Evolutionary conservation across 2,888 invertebrate species (phyloP), one percentile per base, ranked within the genome.

Genomic region (Lacanobia wlatinum): DNA sequence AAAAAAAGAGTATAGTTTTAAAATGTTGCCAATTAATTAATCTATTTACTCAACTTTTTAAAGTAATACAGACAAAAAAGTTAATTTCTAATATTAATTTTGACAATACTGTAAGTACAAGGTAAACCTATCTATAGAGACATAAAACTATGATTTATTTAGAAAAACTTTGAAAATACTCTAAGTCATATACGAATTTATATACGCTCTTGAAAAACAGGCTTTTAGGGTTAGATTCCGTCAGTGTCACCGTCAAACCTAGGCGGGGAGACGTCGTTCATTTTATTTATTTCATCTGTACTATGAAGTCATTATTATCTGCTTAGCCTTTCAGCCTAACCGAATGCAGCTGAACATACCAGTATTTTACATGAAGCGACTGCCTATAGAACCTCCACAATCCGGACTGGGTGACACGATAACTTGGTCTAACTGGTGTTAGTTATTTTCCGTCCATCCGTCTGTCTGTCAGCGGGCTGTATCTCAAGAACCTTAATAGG

Each of bases 191-290:
- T 62, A 59, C 56, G 21, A 46, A 50, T 56, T 68, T 43, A 69
- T 77, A 81, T 81, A 81, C 80, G 80, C 80, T 81, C 82, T 82
- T 81, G 82, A 77, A n/a, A 48, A 53, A 62, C 40, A 69, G 65
- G 34, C 34, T 46, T 60, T 50, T 40, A n/a, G n/a, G 64, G 80
- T 80, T 81, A 80, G 78, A 66, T 60, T 76, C 34, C 46, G 63
- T 82, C 73, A 77, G 73, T 81, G 77, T 66, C 55, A 71, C 70
- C 76, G 59, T 21, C 5, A 53, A 67, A 64, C 21, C 12, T 43
- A 55, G 73, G 55, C 73, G 56, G 18, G 63, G 63, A 80, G 78
- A 70, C 23, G 43, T n/a, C 18, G 73, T 56, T 53, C 58, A 50
- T n/a, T 48, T 48, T 12, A 43, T 43, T 67, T 43, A 70, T 62